Conservation (phyloP, 2,113 vertebrate species). For the Eulemur macaco region DNA sequence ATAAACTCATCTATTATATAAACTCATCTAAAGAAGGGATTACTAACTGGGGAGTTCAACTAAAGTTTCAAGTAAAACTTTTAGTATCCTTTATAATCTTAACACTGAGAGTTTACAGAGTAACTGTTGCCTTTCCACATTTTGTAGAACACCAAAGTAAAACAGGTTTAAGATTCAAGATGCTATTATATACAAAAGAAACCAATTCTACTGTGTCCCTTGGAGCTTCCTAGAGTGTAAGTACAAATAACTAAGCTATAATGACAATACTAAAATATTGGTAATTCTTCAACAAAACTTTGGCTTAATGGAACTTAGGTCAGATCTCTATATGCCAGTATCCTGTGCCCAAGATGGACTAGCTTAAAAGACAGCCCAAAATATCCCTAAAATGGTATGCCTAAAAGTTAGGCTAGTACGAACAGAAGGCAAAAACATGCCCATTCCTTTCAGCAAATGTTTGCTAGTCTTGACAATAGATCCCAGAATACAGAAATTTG, state of each 20-base stretch:
- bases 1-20: not conserved
- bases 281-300: not conserved
- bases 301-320: conserved; percentile 27
- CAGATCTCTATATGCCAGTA: not conserved
- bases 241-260: not conserved
- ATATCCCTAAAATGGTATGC: not conserved
- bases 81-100: not conserved
- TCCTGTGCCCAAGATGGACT: not conserved
- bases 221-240: not conserved
- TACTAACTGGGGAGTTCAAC: not conserved
- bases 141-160: not conserved
- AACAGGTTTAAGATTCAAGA: not conserved
- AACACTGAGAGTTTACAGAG: not conserved
- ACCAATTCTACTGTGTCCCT: not conserved
- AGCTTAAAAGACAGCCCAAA: not conserved
- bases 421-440: not conserved
- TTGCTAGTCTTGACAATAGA: not conserved
- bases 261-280: not conserved
- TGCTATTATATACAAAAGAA: not conserved
- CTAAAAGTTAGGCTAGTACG: not conserved
- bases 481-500: not conserved
- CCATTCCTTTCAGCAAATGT: not conserved
- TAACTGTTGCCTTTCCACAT: not conserved
- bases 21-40: not conserved
- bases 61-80: not conserved